Evolutionary conservation across 2,797 vertebrate species (phyloP).

Genomic region (Hyperoplus lanceolatus): DNA sequence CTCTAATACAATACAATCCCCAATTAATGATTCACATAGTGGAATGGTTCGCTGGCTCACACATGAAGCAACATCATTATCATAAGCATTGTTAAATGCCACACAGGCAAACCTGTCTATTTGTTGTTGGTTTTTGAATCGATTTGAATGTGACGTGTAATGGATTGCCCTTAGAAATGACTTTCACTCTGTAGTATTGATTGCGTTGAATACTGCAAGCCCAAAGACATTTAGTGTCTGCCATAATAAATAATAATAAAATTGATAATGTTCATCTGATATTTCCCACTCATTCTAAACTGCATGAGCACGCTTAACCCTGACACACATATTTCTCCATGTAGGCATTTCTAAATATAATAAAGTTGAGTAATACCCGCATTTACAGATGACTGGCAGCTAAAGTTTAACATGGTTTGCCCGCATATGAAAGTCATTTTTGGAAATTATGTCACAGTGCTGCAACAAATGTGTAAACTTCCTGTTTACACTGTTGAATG

Average conservation of each 20-base stretch:
- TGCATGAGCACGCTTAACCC: not conserved
- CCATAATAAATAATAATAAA: not conserved
- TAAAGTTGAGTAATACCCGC: not conserved
- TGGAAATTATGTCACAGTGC: not conserved
- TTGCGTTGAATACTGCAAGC: not conserved
- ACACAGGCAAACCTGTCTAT: not conserved
- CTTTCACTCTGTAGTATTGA: not conserved
- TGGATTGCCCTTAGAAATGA: slow-evolving; percentile 1
- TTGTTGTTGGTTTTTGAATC: not conserved
- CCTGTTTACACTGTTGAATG: not conserved
- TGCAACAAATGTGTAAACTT: not conserved
- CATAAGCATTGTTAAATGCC: not conserved
- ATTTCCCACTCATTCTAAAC: slow-evolving; percentile 13
- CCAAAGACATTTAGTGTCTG: not conserved
- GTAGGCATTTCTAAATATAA: not conserved
- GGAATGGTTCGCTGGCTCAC: slow-evolving; percentile 18
- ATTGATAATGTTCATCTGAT: not conserved
- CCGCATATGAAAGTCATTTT: not conserved
- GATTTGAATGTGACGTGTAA: not conserved
- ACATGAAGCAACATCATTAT: not conserved
- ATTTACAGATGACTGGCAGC: not conserved
- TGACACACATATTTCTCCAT: not conserved
- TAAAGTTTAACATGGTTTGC: not conserved
- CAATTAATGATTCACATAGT: slow-evolving; percentile 3
- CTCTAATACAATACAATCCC: slow-evolving; percentile 40